Base-by-base conservation (phyloP, 2,888 invertebrate genomes). In the Drosophila suboccidentalis region DNA sequence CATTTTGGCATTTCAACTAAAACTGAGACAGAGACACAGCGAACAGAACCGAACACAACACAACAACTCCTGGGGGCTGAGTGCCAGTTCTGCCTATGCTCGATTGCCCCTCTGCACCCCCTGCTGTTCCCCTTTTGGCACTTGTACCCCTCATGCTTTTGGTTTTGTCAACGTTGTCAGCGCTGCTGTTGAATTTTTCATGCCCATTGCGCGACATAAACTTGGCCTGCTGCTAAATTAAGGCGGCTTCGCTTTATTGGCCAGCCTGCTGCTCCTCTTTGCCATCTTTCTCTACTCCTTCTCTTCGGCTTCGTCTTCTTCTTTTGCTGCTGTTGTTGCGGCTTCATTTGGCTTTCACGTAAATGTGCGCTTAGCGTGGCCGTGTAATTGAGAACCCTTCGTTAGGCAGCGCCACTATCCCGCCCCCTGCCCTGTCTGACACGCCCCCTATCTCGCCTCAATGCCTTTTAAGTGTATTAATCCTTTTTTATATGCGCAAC, bases 331-430 rank as follows among this genome's bases (percentile, higher is more conserved):
- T 66, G 55, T 55, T 50, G 61, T 29, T 75, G 86, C 71, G 82
- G 80, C 78, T 82, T 87, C 89, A 77, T 84, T 89, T 84, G 78
- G 87, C 87, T 89, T 89, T 81, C 84, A 87, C 85, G 87, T 81
- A 89, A 84, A 89, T 84, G 83, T 89, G 75, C 87, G 87, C 89
- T 83, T 89, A 80, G 89, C 83, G 70, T 77, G 88, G 88, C 78
- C 67, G 51, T 73, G 80, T 78, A 84, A 85, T 85, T 85, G 78
- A 80, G 80, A 74, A 61, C 66, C 63, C 69, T 43, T 43, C 49
- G 15, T 13, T 34, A 13, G 11, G 34, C 50, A 17, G 41, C 17
- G 10, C 9, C 43, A 19, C 5, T 39, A 22, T 15, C 34, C 38
- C 51, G 46, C 32, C 51, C 32, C 54, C 50, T 26, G 5, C 26